phyloP scores from a whole-genome alignment of 2,888 invertebrate genomes.

The Tipula helvola region DNA sequence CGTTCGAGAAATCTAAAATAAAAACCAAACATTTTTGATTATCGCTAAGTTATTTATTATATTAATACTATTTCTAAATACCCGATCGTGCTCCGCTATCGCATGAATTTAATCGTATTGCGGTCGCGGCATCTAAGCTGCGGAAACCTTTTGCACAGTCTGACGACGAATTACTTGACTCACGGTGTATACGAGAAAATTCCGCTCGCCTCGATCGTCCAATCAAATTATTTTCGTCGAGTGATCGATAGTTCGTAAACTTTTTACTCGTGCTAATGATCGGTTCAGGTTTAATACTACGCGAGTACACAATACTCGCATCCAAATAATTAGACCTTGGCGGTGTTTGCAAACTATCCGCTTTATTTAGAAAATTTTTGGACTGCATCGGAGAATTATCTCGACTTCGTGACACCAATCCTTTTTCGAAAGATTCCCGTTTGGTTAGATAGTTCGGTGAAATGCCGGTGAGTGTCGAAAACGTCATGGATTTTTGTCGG shows the following conservation, averaged over 20 bases:
- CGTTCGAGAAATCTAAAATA: constrained; percentile 38
- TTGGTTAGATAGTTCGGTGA: constrained; percentile 35
- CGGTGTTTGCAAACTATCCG: constrained; percentile 24
- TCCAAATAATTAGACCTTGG: constrained; percentile 19
- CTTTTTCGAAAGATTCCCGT: constrained; percentile 23
- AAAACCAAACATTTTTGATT: background rate
- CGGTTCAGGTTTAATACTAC: constrained; percentile 26
- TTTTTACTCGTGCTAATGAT: background rate
- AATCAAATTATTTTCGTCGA: constrained; percentile 14
- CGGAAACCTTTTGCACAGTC: constrained; percentile 49
- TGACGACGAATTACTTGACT: constrained; percentile 41
- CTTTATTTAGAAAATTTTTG: constrained; percentile 18
- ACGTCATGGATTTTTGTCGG: constrained; percentile 26
- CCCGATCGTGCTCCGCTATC: constrained; percentile 37
- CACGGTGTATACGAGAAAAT: constrained; percentile 36
- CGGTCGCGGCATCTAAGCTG: constrained; percentile 45
- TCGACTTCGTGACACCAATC: constrained; percentile 25
- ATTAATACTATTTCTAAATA: constrained; percentile 20
- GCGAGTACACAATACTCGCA: constrained; percentile 34
- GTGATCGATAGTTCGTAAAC: constrained; percentile 9
- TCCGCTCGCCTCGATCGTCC: constrained; percentile 42
- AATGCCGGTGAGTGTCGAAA: constrained; percentile 32
- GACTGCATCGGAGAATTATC: constrained; percentile 30
- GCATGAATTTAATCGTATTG: constrained; percentile 37
- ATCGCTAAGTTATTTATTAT: background rate